Conservation (phyloP, 2,113 vertebrate species). For the Pitta sordida region DNA sequence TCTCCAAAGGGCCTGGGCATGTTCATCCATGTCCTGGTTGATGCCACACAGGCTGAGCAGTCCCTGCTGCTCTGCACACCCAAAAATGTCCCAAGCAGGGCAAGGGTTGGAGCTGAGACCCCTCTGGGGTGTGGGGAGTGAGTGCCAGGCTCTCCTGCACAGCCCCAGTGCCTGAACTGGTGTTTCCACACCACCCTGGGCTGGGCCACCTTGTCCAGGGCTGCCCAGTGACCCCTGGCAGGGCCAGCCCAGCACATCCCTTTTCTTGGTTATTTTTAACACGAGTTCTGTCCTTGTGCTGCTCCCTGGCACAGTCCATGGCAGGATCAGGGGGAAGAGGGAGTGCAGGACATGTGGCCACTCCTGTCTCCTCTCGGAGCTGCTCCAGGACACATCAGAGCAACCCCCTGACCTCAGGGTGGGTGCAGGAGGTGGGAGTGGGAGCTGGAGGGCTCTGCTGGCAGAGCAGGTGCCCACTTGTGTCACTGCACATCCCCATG, state of each 20-base stretch:
- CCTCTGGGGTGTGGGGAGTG: fast-evolving
- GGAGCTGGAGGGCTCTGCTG: not conserved
- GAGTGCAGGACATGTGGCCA: fast-evolving
- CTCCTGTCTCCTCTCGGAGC: not conserved
- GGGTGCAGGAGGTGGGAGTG: not conserved
- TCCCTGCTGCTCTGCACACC: not conserved
- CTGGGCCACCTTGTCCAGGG: not conserved
- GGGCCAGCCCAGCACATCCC: not conserved
- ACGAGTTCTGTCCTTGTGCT: fast-evolving
- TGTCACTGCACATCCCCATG: fast-evolving
- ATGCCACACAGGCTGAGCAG: fast-evolving
- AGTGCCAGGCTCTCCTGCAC: fast-evolving
- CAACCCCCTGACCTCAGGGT: not conserved
- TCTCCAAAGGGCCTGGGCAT: fast-evolving
- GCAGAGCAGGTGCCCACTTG: fast-evolving
- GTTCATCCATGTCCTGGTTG: not conserved
- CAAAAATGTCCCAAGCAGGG: not conserved
- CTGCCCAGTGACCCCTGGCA: fast-evolving
- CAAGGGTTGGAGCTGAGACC: not conserved
- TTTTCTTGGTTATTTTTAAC: not conserved
- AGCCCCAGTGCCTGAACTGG: not conserved
- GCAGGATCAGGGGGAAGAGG: not conserved
- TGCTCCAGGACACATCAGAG: not conserved
- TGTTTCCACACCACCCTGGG: fast-evolving
- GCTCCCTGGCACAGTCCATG: not conserved